Conservation (phyloP, 2,113 vertebrate genomes). For the Thymallus thymallus region DNA sequence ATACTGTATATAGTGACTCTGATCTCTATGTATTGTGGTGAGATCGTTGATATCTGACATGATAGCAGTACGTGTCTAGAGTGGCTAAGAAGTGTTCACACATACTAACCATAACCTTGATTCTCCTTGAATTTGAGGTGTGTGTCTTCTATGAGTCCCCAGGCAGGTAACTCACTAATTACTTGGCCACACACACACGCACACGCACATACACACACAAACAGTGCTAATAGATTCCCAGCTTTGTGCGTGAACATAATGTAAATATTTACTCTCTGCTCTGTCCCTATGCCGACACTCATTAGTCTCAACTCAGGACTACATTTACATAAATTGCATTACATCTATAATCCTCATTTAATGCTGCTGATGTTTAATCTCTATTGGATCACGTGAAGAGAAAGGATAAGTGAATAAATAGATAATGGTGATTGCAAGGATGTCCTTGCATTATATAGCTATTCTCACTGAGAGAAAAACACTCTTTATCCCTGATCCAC, state of each 20-base stretch:
- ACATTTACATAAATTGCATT: conserved; percentile 4
- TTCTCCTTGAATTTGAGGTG: conserved; percentile 21
- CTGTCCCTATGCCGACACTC: conserved; percentile 3
- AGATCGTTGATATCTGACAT: neutral
- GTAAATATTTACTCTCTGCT: conserved; percentile 15
- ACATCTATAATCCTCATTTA: neutral
- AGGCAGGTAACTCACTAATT: neutral
- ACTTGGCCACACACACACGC: neutral
- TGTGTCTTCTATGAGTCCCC: conserved; percentile 7
- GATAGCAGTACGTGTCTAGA: neutral
- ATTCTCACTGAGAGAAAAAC: too few relatives aligned
- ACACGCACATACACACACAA: conserved; percentile 1
- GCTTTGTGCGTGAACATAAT: conserved; percentile 12
- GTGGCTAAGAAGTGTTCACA: neutral
- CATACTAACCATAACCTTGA: conserved; percentile 14
- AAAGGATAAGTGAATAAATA: too few relatives aligned
- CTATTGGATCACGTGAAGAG: neutral
- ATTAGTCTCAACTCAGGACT: conserved; percentile 1
- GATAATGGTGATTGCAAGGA: too few relatives aligned
- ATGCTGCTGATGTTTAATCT: neutral
- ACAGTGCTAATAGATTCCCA: conserved; percentile 9
- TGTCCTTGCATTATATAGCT: too few relatives aligned
- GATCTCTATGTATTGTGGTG: neutral
- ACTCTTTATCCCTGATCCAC: too few relatives aligned
- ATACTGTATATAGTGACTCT: conserved; percentile 61